phyloP scores from a whole-genome alignment of 2,888 invertebrate species.

The Stictocephala bisonia region DNA sequence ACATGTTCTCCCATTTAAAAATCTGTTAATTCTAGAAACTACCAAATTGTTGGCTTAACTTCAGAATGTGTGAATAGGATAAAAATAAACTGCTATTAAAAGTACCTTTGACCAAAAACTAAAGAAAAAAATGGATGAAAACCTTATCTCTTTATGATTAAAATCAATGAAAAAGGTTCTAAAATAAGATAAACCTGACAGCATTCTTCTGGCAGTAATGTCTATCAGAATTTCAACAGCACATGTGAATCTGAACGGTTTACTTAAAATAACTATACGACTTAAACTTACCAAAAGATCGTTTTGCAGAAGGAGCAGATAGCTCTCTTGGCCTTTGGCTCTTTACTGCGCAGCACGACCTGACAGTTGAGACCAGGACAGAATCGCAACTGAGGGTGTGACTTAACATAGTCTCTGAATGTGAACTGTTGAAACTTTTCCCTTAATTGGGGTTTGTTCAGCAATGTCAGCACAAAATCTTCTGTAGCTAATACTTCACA shows the following conservation, averaged over 20 bases:
- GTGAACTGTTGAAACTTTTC: conserved; percentile 96
- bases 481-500: conserved; percentile 96
- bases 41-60: too few relatives aligned
- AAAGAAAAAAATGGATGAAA: too few relatives aligned
- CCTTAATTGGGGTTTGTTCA: conserved; percentile 83
- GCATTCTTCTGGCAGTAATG: too few relatives aligned
- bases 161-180: too few relatives aligned
- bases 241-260: conserved; percentile 78
- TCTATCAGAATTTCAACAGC: too few relatives aligned
- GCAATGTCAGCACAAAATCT: conserved; percentile 90
- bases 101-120: too few relatives aligned
- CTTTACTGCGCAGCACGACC: conserved; percentile 87
- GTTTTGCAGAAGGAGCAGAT: conserved; percentile 90
- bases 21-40: too few relatives aligned
- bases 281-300: conserved; percentile 75
- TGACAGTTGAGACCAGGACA: conserved; percentile 98
- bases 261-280: conserved; percentile 7
- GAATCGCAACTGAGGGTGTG: conserved; percentile 90
- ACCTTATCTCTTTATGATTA: too few relatives aligned
- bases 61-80: too few relatives aligned
- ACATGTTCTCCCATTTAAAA: too few relatives aligned
- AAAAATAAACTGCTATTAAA: too few relatives aligned
- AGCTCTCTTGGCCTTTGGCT: conserved; percentile 85
- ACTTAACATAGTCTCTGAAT: conserved; percentile 95
- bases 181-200: too few relatives aligned